Evolutionary conservation across 1,140 invertebrate species (phyloP).

Genomic region (Brachionus rubens): DNA sequence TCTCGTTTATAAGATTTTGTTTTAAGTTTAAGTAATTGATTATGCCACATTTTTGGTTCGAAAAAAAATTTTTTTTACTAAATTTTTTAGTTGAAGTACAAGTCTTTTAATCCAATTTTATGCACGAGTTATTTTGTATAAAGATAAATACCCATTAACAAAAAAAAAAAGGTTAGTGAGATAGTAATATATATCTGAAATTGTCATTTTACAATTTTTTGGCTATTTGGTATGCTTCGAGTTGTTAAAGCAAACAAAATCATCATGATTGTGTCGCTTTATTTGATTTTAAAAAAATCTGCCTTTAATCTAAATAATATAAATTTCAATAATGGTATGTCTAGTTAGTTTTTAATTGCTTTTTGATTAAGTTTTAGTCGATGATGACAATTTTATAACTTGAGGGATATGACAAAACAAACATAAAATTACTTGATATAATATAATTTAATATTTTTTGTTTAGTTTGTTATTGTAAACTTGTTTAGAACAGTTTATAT

Average conservation of each 20-base stretch:
- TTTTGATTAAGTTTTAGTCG: no score
- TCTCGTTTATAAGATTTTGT: constrained; percentile 8
- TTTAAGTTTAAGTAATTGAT: constrained; percentile 1
- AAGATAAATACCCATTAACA: constrained; percentile 1
- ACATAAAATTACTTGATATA: no score
- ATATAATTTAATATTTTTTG: no score
- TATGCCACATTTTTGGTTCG: constrained; percentile 21
- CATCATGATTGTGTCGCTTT: background rate
- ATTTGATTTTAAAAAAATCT: background rate
- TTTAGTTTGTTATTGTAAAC: no score
- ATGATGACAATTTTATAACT: no score
- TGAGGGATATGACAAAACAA: no score
- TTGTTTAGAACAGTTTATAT: no score
- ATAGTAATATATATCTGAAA: no score
- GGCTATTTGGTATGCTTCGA: no score
- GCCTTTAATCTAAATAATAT: background rate
- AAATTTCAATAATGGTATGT: background rate
- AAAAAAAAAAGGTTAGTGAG: no score
- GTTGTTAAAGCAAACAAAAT: no score
- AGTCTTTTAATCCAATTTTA: constrained; percentile 34
- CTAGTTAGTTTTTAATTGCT: constrained; percentile 1
- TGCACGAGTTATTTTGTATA: background rate
- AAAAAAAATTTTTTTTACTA: background rate
- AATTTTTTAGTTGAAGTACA: background rate
- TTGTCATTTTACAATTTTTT: no score